Base-by-base conservation (phyloP, 2,113 vertebrate species). In the Bagarius yarrelli region DNA sequence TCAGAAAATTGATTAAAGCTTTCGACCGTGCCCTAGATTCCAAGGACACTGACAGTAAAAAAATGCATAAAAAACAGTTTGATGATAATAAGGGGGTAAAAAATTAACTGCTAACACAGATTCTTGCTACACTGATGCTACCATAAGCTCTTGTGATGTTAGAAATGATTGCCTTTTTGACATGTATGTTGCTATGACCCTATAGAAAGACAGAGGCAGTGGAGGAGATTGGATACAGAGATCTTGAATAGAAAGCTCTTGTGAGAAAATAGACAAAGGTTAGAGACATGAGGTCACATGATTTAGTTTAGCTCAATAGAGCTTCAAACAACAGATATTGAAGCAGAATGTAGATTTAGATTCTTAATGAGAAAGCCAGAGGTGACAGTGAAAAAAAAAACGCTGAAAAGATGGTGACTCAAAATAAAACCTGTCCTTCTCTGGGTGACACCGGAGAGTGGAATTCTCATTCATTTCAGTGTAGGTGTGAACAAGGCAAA, bases 1-100 rank as follows among this genome's bases (percentile, higher is more conserved):
- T 88, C 75, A 86, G 86, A 90, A 89, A 92, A 93, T 92, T 92
- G 90, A 94, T 93, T 93, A 94, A 94, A 92, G 87, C 87, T 88
- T 87, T 85, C 85, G 88, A 92, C 91, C 88, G 85, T 91, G 91
- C 64, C 91, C 91, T 85, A 93, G 86, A 93, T 93, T 91, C 72
- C 21, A 15, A 74, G 71, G 81, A 81, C 86, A 83, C 64, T 73
- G 80, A 82, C 85, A 87, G 63, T 81, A 72, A 89, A 87, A 84
- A 85, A 81, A 89, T 86, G 82, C 83, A 87, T 83, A 78, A 75
- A 47, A 80, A 87, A 83, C 79, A 85, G 85, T 74, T 53, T 86
- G 81, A 82, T 72, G 80, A 84, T 80, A 83, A 80, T 59, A 5
- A n/a, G 56, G 76, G 72, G 78, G 44, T 55, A 59, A 71, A 53